These are phyloP conservation scores for Hyles vespertilio DNA, from an alignment of 1,140 invertebrate species.

Conservation along the genomic window DNA sequence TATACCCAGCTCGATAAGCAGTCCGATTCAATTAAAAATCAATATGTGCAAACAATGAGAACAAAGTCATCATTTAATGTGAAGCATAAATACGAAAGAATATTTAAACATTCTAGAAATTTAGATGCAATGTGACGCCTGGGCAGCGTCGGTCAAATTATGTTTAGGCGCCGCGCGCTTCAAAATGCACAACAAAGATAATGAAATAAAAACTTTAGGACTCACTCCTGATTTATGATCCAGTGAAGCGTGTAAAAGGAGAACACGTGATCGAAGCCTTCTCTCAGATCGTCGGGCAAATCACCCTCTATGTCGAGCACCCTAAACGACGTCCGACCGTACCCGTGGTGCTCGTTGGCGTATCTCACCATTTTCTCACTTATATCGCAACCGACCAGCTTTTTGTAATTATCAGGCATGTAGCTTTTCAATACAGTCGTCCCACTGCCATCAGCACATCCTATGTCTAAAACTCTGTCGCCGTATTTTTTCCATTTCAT, in stretches of 20 bases:
- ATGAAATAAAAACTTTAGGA: slow-evolving; percentile 5
- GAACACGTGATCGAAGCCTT: slow-evolving; percentile 82
- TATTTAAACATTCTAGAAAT: too few relatives aligned
- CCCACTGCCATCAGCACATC: slow-evolving; percentile 86
- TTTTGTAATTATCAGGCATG: slow-evolving; percentile 75
- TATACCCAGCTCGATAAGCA: too few relatives aligned
- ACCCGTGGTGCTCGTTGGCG: slow-evolving; percentile 76
- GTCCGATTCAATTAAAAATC: too few relatives aligned
- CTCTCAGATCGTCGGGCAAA: slow-evolving; percentile 68
- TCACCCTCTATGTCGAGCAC: slow-evolving; percentile 80
- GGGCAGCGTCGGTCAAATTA: too few relatives aligned
- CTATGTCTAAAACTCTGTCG: slow-evolving; percentile 83
- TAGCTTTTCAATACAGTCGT: slow-evolving; percentile 81
- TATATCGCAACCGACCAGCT: slow-evolving; percentile 80
- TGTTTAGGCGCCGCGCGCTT: too few relatives aligned
- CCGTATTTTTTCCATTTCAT: slow-evolving; percentile 77
- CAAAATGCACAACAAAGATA: too few relatives aligned
- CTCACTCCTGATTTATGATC: slow-evolving; percentile 85
- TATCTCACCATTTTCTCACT: slow-evolving; percentile 83
- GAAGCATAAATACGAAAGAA: too few relatives aligned
- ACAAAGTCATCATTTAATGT: too few relatives aligned
- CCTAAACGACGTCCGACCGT: slow-evolving; percentile 76
- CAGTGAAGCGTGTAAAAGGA: slow-evolving; percentile 91
- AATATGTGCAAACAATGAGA: too few relatives aligned
- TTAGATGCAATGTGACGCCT: too few relatives aligned